Percentiles rank a stretch among this genome's conserved stretches.
These are phyloP conservation scores for Tipula confusa DNA, from an alignment of 2,888 invertebrate species.

Conservation along the genomic window DNA sequence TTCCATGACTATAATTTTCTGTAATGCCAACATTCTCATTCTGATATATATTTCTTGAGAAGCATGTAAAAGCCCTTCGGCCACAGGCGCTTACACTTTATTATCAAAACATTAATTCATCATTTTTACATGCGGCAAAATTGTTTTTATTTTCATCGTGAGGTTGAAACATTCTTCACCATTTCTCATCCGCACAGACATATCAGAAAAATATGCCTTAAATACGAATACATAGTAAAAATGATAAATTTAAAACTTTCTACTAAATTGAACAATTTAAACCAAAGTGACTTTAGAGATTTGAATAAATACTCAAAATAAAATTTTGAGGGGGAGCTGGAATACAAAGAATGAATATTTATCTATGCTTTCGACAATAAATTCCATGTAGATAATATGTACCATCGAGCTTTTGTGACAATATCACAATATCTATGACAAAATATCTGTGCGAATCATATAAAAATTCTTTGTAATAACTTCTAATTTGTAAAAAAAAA, in stretches of 20 bases:
- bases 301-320: neutral
- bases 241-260: conserved; percentile 9
- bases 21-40: too few species aligned
- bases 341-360: neutral
- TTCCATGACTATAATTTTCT: too few species aligned
- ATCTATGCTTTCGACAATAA: neutral
- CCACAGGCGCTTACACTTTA: too few species aligned
- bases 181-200: neutral
- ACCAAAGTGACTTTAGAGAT: neutral
- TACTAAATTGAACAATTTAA: conserved; percentile 20
- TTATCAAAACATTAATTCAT: neutral
- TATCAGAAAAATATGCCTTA: neutral
- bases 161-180: neutral
- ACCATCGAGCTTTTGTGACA: neutral
- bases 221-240: neutral
- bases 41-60: too few species aligned
- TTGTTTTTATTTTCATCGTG: neutral
- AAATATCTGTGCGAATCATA: neutral
- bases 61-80: too few species aligned
- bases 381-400: too few species aligned
- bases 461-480: neutral
- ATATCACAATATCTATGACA: neutral
- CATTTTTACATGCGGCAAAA: neutral
- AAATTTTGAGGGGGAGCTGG: neutral
- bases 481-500: neutral